Evolutionary conservation across 2,888 invertebrate species (phyloP), one percentile per base, ranked within the genome.

Genomic region (Drosophila setosimentum): DNA sequence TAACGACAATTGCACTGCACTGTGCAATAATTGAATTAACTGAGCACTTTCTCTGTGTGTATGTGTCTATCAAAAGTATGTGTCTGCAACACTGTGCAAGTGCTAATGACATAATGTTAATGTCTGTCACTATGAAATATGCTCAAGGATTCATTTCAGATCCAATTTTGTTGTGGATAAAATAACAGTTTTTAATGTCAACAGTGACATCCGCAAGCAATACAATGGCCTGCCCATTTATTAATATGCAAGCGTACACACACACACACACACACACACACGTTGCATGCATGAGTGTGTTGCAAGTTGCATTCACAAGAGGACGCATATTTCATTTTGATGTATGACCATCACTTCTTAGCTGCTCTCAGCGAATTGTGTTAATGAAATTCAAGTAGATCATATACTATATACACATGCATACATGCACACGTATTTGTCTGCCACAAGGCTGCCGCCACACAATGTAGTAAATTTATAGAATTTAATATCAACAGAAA

Each of bases 361-460:
- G 69, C 64, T 75, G 78, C 73, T 70, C 75, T 68, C 68, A 55
- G 68, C 75, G 68, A 90, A 85, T 65, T 62, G 86, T 85, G 90
- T 83, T 90, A 85, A 85, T 85, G 90, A 85, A 85, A 85, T 85
- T 90, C 89, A 77, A 80, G 68, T 63, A 69, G 57, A 78, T 64
- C 75, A 69, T 78, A 68, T 29, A 24, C 16, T 10, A 27, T 18
- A 45, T 32, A n/a, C n/a, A n/a, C n/a, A n/a, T n/a, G n/a, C n/a
- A n/a, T n/a, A 29, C 13, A 49, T 8, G 48, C 29, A 24, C 21
- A 37, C 10, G 10, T 21, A 21, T 29, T 13, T 49, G n/a, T 35
- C 33, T 35, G 27, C 24, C 10, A 10, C 33, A 13, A 27, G 6
- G 18, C 2, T 33, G n/a, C n/a, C 13, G 37, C 48, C 40, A 2